Conservation (phyloP, 2,113 vertebrate genomes). For the Seriola dumerili region DNA sequence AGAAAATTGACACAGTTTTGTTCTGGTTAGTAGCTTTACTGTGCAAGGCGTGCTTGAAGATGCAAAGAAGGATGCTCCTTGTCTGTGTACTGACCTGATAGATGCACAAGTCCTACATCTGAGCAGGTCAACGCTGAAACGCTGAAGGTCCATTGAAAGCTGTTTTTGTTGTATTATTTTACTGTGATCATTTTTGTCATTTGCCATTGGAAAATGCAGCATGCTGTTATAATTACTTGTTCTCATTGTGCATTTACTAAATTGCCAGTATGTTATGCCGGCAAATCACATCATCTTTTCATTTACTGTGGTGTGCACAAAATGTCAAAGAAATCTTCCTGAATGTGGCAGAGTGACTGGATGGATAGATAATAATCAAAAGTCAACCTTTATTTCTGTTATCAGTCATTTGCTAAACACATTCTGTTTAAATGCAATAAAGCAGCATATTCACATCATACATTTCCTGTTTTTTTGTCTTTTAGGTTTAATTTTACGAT, state of each 20-base stretch:
- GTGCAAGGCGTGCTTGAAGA: neutral
- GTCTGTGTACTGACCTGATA: neutral
- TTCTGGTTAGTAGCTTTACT: neutral
- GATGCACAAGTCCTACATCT: neutral
- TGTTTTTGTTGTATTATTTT: neutral
- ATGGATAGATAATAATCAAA: neutral
- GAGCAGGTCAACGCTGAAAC: neutral
- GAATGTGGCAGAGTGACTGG: neutral
- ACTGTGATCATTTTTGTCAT: neutral
- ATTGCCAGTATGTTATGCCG: neutral
- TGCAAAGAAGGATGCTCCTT: neutral
- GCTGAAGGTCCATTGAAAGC: neutral
- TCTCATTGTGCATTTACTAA: neutral
- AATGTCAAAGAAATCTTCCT: neutral
- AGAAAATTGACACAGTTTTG: no score
- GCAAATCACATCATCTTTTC: neutral
- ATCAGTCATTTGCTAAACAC: neutral
- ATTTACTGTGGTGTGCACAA: constrained; percentile 2
- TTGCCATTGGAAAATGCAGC: neutral
- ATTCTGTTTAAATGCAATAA: neutral
- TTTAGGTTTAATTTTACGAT: neutral
- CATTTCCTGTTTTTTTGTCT: neutral
- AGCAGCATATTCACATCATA: neutral
- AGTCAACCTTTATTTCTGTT: neutral
- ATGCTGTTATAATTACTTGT: neutral